These are phyloP conservation scores for Eptesicus fuscus DNA, from an alignment of 2,113 vertebrate species.

Conservation along the genomic window DNA sequence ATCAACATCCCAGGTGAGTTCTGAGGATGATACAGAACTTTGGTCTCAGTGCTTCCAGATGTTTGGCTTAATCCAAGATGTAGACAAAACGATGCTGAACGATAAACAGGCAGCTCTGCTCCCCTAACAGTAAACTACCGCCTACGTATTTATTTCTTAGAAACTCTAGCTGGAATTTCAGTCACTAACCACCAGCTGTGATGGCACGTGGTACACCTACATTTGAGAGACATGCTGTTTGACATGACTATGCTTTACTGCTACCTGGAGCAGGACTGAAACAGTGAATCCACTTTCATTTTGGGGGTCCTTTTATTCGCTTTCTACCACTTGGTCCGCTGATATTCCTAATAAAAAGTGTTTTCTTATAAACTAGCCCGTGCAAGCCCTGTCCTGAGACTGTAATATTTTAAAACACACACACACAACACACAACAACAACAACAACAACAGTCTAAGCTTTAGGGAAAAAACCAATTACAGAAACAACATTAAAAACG, in stretches of 20 bases:
- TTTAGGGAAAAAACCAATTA: slow-evolving; percentile 90
- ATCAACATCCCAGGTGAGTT: too few relatives aligned
- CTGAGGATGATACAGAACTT: not conserved
- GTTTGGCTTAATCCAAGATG: not conserved
- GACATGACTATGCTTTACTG: slow-evolving; percentile 78
- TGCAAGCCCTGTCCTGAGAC: slow-evolving; percentile 79
- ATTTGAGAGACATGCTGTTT: slow-evolving; percentile 73
- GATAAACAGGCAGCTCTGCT: not conserved
- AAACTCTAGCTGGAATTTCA: slow-evolving; percentile 68
- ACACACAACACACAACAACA: too few relatives aligned
- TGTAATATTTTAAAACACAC: slow-evolving; percentile 83
- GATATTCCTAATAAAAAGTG: slow-evolving; percentile 82
- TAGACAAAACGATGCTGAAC: not conserved
- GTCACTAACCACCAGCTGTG: slow-evolving; percentile 57
- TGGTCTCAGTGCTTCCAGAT: not conserved
- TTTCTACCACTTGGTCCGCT: slow-evolving; percentile 82
- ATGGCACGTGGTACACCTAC: slow-evolving; percentile 59
- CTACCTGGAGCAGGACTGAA: slow-evolving; percentile 81
- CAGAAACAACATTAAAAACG: slow-evolving; percentile 90
- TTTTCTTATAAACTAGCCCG: slow-evolving; percentile 78
- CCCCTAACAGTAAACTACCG: slow-evolving; percentile 67
- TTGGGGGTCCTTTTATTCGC: slow-evolving; percentile 82
- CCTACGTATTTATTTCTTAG: slow-evolving; percentile 71
- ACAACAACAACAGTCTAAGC: slow-evolving; percentile 77
- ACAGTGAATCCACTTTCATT: slow-evolving; percentile 81